Evolutionary conservation across 1,140 invertebrate species (phyloP).

Genomic region (Rhyacophila brunnea): DNA sequence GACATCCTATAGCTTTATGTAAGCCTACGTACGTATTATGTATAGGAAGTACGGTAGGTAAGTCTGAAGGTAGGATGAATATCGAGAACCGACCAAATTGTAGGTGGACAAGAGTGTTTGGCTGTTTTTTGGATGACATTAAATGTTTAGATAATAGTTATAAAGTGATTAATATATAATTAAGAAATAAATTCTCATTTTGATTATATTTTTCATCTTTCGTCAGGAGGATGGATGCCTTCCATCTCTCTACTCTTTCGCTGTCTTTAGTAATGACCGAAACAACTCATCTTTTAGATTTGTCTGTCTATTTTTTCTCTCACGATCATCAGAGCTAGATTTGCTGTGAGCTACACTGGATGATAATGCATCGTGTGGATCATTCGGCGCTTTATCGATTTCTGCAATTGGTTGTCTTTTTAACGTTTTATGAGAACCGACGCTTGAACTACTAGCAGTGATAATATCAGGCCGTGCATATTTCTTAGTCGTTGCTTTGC

Average conservation of each 20-base stretch:
- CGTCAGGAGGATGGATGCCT: no score
- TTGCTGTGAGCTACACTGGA: background rate
- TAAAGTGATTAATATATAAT: no score
- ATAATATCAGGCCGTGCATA: background rate
- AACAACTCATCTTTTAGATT: conserved; percentile 12
- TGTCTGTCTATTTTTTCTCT: background rate
- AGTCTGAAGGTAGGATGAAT: no score
- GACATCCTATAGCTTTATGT: no score
- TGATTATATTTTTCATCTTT: no score
- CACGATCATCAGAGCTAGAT: background rate
- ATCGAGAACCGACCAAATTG: no score
- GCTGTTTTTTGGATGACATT: no score
- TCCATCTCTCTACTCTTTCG: conserved; percentile 7
- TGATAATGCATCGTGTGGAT: background rate
- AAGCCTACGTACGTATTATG: no score
- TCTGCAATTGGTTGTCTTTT: background rate
- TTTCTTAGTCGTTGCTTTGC: background rate
- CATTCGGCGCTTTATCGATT: background rate
- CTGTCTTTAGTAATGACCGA: conserved; percentile 11
- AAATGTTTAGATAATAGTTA: no score
- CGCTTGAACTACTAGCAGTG: background rate
- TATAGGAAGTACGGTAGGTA: no score
- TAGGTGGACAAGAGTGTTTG: no score
- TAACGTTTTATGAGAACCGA: background rate
- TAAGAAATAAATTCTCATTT: no score